phyloP scores from a whole-genome alignment of 2,797 vertebrate genomes.

The Agapornis canus region DNA sequence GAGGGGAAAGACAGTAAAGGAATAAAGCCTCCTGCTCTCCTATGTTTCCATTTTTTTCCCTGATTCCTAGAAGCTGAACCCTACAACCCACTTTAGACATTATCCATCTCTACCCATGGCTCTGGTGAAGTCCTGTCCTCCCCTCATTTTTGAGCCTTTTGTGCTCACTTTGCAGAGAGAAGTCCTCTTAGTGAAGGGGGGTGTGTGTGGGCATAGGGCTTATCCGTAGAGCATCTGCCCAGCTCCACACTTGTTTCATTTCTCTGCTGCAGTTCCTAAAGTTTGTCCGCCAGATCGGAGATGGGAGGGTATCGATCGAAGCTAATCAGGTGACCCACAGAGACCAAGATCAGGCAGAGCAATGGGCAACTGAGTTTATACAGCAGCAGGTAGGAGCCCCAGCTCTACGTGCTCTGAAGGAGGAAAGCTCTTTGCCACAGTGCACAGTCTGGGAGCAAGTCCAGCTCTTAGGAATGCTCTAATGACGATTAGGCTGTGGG shows the following conservation, averaged over 20 bases:
- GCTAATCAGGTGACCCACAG: constrained; percentile 92
- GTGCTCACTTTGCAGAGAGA: not conserved
- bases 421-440: constrained; percentile 51
- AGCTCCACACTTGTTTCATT: constrained; percentile 75
- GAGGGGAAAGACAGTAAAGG: not conserved
- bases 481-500: not conserved
- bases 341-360: constrained; percentile 93
- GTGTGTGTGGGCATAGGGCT: not conserved
- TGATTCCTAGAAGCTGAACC: not conserved
- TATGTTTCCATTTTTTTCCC: not conserved
- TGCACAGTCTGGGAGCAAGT: constrained; percentile 49
- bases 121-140: not conserved
- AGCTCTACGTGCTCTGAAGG: constrained; percentile 37
- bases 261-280: constrained; percentile 93
- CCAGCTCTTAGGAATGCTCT: not conserved
- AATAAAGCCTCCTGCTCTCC: not conserved
- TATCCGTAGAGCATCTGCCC: constrained; percentile 49
- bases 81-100: not conserved
- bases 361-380: constrained; percentile 97
- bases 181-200: constrained; percentile 2
- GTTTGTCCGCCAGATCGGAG: constrained; percentile 99
- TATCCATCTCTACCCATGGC: not conserved
- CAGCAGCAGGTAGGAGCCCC: constrained; percentile 90
- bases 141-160: not conserved
- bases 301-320: constrained; percentile 98